Evolutionary conservation across 2,113 vertebrate genomes (phyloP).

Genomic region (Tachysurus fulvidraco): DNA sequence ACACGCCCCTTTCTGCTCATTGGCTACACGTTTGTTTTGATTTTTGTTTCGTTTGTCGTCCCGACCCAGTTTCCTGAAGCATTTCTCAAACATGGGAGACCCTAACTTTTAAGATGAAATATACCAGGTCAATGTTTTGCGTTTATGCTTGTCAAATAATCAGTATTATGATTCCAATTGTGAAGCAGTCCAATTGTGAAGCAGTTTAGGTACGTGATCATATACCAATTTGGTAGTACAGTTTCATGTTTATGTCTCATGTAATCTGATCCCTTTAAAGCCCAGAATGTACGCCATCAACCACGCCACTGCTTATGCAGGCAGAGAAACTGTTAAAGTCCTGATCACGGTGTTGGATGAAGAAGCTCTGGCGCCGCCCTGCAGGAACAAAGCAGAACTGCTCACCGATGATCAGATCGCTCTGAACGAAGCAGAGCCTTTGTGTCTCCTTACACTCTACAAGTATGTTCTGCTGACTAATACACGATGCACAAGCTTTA

Average conservation of each 20-base stretch:
- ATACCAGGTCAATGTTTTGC: background rate
- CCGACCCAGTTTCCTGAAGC: too few species aligned
- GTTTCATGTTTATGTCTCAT: background rate
- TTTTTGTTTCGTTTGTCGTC: too few species aligned
- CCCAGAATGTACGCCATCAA: slow-evolving; percentile 86
- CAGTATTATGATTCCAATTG: background rate
- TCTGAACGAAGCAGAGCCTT: slow-evolving; percentile 60
- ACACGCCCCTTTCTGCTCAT: too few species aligned
- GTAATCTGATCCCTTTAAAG: slow-evolving; percentile 67
- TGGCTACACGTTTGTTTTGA: too few species aligned
- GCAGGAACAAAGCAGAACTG: slow-evolving; percentile 83
- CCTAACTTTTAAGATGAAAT: too few species aligned
- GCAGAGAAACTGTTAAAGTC: slow-evolving; percentile 85
- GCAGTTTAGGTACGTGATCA: background rate
- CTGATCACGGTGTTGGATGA: slow-evolving; percentile 85
- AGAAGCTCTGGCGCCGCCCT: slow-evolving; percentile 76
- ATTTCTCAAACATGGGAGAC: too few species aligned
- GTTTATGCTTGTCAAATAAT: background rate
- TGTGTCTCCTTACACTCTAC: slow-evolving; percentile 78
- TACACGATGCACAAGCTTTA: background rate
- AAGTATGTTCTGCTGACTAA: slow-evolving; percentile 66
- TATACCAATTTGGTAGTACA: background rate
- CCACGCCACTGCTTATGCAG: slow-evolving; percentile 84
- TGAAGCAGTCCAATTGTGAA: background rate
- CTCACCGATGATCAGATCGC: slow-evolving; percentile 75